Evolutionary conservation across 2,888 invertebrate species (phyloP), one percentile per base, ranked within the genome.

Genomic region (Cordilura impudica): DNA sequence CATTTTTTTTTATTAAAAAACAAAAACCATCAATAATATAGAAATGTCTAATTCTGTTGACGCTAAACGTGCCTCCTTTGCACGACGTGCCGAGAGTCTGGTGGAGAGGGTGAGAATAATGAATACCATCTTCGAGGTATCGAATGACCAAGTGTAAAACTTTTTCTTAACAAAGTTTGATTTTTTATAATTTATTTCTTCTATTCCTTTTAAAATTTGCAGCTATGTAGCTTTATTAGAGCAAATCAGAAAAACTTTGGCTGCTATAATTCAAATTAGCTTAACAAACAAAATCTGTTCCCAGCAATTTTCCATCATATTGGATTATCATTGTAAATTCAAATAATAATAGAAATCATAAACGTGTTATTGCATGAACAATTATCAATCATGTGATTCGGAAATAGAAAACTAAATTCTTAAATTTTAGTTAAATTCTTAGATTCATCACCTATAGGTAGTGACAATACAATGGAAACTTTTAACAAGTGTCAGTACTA

Each of bases 21-120:
- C 8, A 1, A n/a, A 39, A 23, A 43, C 8, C 5, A 63, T 26
- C 10, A 63, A 16, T 31, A 29, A 12, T 31, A 43, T n/a, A 39
- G 39, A 53, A 39, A 89, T 89, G 88, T 84, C 89, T 56, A 82
- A 85, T 71, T 43, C 82, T 53, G 87, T 85, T 63, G 85, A 88
- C 72, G 86, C 88, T 51, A 87, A 88, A 84, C 87, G 90, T 72
- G 85, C 87, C 76, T 88, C 88, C 7, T 90, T 90, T 83, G 90
- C 90, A 35, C 85, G 90, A 53, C 87, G 90, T 72, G 90, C 90
- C 56, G 90, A 90, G 75, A 90, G 89, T 83, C 85, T 90, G 78
- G 84, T 90, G 84, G 90, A 90, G 89, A 86, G 90, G 90, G 90
- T 90, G 89, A 90, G 90, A 89, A 86, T 88, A 83, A 84, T 90